Evolutionary conservation across 1,140 invertebrate species (phyloP).

Genomic region (Papilio machaon): DNA sequence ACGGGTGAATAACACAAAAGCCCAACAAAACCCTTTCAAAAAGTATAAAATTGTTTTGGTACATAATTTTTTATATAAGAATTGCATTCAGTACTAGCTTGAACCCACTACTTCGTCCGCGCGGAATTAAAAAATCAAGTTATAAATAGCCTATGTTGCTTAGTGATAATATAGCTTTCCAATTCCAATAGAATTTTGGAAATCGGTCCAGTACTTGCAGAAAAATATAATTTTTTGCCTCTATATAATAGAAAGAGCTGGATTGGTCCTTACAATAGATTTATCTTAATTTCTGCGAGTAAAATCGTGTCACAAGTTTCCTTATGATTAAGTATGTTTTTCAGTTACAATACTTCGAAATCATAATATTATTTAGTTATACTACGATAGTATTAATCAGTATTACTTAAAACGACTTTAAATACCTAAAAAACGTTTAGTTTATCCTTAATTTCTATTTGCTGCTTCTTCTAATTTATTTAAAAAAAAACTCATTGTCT

Average conservation of each 20-base stretch:
- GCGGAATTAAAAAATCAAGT: too few relatives aligned
- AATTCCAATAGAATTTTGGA: too few relatives aligned
- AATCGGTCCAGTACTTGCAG: too few relatives aligned
- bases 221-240: too few relatives aligned
- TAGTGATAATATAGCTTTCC: too few relatives aligned
- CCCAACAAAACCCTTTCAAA: conserved; percentile 13
- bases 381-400: too few relatives aligned
- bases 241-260: background rate
- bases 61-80: background rate
- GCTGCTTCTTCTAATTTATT: background rate
- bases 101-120: too few relatives aligned
- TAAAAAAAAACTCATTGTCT: background rate
- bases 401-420: background rate
- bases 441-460: too few relatives aligned
- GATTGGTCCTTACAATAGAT: background rate
- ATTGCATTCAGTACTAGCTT: background rate
- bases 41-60: background rate
- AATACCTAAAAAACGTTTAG: background rate
- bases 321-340: too few relatives aligned
- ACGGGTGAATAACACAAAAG: background rate
- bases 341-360: too few relatives aligned
- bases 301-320: background rate
- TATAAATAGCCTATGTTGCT: too few relatives aligned
- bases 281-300: background rate
- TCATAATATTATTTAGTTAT: too few relatives aligned